These are phyloP conservation scores for Sisyra nigra DNA, from an alignment of 2,888 invertebrate genomes.

Conservation along the genomic window DNA sequence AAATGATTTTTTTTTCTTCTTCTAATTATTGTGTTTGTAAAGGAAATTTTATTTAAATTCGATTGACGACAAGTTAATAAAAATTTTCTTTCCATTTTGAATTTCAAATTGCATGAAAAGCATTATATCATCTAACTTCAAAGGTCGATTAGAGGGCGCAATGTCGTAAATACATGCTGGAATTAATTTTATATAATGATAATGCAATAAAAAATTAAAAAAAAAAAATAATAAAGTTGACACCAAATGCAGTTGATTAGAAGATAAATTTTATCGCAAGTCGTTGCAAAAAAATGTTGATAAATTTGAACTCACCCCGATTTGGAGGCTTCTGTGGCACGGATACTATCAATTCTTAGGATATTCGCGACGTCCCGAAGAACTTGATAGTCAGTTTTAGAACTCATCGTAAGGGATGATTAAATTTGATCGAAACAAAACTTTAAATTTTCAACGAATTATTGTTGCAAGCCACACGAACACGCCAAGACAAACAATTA, in stretches of 20 bases:
- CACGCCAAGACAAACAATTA: not conserved
- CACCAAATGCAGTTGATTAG: too few relatives aligned
- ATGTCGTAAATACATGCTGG: not conserved
- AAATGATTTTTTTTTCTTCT: too few relatives aligned
- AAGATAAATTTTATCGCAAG: too few relatives aligned
- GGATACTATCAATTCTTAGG: slow-evolving; percentile 42
- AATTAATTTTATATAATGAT: not conserved
- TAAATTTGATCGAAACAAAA: not conserved
- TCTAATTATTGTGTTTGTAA: too few relatives aligned
- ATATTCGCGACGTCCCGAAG: slow-evolving; percentile 43
- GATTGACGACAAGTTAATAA: too few relatives aligned
- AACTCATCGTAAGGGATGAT: not conserved
- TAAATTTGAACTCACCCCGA: slow-evolving; percentile 43
- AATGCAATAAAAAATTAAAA: too few relatives aligned
- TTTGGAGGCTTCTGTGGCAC: slow-evolving; percentile 44
- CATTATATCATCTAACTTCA: not conserved
- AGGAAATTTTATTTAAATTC: too few relatives aligned
- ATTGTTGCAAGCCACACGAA: not conserved
- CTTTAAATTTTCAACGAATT: not conserved
- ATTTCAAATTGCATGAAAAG: not conserved
- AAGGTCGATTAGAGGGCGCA: slow-evolving; percentile 1
- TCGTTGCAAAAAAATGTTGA: too few relatives aligned
- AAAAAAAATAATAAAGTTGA: too few relatives aligned
- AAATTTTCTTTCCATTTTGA: too few relatives aligned
- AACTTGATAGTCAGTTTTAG: slow-evolving; percentile 17